Evolutionary conservation across 2,797 vertebrate genomes (phyloP).

Genomic region (Enteromius trimaculatus): DNA sequence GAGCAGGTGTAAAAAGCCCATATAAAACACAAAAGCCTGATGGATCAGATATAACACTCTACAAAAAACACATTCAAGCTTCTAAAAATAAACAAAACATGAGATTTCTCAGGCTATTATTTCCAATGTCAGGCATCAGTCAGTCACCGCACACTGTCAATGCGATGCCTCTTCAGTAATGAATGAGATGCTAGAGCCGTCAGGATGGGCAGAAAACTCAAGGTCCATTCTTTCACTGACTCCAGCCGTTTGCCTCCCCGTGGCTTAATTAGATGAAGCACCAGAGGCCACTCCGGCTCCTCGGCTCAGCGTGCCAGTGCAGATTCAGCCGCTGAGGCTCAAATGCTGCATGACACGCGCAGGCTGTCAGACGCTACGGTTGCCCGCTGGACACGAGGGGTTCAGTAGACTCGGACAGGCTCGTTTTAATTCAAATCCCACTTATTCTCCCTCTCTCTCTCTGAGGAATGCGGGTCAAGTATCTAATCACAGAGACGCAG

Average conservation of each 20-base stretch:
- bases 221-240: constrained; percentile 7
- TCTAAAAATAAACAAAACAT: not conserved
- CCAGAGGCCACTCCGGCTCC: constrained; percentile 42
- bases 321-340: constrained; percentile 5
- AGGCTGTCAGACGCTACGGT: not conserved
- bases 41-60: not conserved
- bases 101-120: not conserved
- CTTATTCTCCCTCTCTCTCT: constrained; percentile 10
- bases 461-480: constrained; percentile 30
- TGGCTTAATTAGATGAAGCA: constrained; percentile 52
- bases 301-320: not conserved
- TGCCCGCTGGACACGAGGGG: constrained; percentile 8
- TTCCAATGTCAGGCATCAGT: not conserved
- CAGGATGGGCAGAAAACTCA: constrained; percentile 11
- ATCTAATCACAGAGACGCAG: constrained; percentile 52
- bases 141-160: not conserved
- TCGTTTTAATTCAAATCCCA: not conserved
- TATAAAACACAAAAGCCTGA: not conserved
- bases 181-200: constrained; percentile 8
- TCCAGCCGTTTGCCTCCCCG: not conserved
- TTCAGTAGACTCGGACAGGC: not conserved
- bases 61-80: not conserved
- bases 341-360: constrained; percentile 9
- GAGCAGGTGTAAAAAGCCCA: too few species aligned
- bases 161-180: constrained; percentile 7